These are phyloP conservation scores for Nasonovia ribisnigri DNA, from an alignment of 2,888 invertebrate genomes.

Conservation along the genomic window DNA sequence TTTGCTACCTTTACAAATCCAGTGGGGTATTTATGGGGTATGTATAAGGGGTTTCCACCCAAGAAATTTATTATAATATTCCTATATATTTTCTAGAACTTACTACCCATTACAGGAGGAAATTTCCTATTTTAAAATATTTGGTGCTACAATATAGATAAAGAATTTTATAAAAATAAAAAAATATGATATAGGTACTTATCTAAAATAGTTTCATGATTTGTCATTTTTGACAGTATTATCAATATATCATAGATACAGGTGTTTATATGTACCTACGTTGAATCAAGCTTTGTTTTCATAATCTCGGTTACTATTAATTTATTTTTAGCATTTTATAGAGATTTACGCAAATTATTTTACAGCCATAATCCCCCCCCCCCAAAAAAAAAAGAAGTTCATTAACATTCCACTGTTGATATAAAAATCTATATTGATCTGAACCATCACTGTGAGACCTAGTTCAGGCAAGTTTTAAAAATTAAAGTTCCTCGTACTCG, in stretches of 20 bases:
- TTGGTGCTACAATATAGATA: neutral
- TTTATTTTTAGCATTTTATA: neutral
- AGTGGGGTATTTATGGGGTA: neutral
- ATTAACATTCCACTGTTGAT: neutral
- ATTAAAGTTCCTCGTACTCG: neutral
- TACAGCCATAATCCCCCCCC: neutral
- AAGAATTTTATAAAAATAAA: neutral
- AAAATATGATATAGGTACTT: neutral
- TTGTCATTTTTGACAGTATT: neutral
- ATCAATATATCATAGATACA: neutral
- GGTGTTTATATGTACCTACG: neutral
- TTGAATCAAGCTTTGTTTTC: neutral
- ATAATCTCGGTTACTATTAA: neutral
- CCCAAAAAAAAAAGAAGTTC: neutral
- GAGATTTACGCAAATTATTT: neutral
- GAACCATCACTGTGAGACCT: neutral
- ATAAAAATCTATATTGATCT: neutral
- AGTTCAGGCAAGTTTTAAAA: neutral
- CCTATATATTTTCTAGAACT: neutral
- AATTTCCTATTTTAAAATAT: too few species aligned
- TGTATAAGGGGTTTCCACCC: neutral
- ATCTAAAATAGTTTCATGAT: neutral
- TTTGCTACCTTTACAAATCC: neutral
- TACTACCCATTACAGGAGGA: neutral
- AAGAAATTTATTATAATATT: neutral